Evolutionary conservation across 2,888 invertebrate genomes (phyloP), one percentile per base, ranked within the genome.

Genomic region (Pemphredon lugubris): DNA sequence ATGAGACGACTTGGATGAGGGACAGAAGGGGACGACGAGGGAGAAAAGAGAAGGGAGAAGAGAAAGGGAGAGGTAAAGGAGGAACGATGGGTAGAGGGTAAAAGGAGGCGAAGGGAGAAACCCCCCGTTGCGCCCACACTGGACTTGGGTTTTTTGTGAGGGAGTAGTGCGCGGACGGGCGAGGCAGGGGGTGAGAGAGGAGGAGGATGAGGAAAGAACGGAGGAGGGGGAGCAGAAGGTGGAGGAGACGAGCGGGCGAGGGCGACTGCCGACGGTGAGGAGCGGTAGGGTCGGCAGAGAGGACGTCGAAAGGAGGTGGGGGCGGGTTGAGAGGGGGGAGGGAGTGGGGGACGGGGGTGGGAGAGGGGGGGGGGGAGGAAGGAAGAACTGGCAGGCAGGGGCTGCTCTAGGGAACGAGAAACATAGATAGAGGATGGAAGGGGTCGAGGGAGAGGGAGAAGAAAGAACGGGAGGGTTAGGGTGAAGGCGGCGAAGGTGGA

Each of bases 71-170:
- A 73, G 57, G 61, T 53, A 63, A 73, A 78, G 77, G 63, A 78
- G 77, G 75, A 70, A 82, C 77, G 83, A 77, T 73, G 80, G 81
- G 75, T 82, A 79, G 83, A 84, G 84, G 83, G 85, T 80, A 81
- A 79, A 84, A 81, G 83, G 82, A 83, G 83, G 77, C 79, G 75
- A 79, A 84, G 84, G 84, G 83, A 83, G 82, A 84, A 84, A 84
- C 82, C 83, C 83, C 86, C 85, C 85, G 85, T 85, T 83, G 86
- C 86, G 87, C 85, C 85, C 86, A 85, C 84, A 83, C 88, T 86
- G 88, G 88, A 88, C 87, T 86, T 78, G 86, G 82, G 80, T 86
- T 85, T 85, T 85, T 85, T 84, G 79, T 80, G 76, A 75, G 80
- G 82, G 77, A 74, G 70, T 37, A 39, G 76, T 71, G 80, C 64